Conservation (phyloP, 2,797 vertebrate genomes). For the Tokudaia tokunoshimensis region DNA sequence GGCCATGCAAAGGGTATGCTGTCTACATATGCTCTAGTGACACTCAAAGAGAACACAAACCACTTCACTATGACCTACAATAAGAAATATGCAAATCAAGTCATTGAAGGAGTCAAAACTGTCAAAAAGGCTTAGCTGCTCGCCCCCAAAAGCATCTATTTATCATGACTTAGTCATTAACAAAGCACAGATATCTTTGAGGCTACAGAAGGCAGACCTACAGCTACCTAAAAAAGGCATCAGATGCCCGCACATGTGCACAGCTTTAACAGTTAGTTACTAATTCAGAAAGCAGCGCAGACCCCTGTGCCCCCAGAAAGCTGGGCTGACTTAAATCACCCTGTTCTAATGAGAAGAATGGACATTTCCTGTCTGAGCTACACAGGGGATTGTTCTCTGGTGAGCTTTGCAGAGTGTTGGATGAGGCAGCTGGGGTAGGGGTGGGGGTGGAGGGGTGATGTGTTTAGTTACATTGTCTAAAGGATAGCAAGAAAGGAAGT, state of each 20-base stretch:
- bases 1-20: neutral
- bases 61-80: slow-evolving; percentile 67
- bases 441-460: too few relatives aligned
- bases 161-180: slow-evolving; percentile 79
- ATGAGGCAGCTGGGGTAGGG: too few relatives aligned
- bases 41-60: slow-evolving; percentile 14
- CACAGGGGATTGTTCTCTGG: neutral
- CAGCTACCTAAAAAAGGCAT: slow-evolving; percentile 22
- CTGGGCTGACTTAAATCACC: neutral
- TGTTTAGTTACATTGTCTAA: neutral
- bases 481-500: neutral
- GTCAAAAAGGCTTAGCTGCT: slow-evolving; percentile 34
- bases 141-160: slow-evolving; percentile 56
- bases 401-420: neutral
- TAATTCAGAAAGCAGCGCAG: slow-evolving; percentile 79
- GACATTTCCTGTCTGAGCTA: neutral
- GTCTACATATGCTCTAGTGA: slow-evolving; percentile 12
- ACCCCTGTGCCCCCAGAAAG: neutral
- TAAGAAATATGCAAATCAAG: slow-evolving; percentile 74
- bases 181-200: slow-evolving; percentile 59
- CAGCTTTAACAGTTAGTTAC: slow-evolving; percentile 67
- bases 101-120: slow-evolving; percentile 70
- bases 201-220: slow-evolving; percentile 56
- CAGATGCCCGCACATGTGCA: slow-evolving; percentile 42
- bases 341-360: neutral